Conservation (phyloP, 2,113 vertebrate genomes). For the Corythaixoides concolor region DNA sequence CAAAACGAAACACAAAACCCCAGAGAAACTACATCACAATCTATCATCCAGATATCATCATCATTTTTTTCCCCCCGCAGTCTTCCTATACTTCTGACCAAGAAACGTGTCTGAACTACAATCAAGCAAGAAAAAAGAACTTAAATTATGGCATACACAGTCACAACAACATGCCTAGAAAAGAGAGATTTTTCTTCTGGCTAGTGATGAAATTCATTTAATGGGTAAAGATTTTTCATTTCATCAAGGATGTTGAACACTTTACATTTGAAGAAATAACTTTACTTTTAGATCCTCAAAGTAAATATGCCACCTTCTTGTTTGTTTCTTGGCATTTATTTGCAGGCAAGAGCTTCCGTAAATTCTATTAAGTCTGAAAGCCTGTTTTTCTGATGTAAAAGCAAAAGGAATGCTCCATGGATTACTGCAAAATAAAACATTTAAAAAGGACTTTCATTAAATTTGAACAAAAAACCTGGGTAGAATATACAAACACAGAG, state of each 20-base stretch:
- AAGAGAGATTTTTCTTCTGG: background rate
- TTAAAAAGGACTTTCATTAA: background rate
- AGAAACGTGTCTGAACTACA: background rate
- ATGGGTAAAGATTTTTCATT: background rate
- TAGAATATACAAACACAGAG: background rate
- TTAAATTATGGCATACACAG: background rate
- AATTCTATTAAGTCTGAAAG: background rate
- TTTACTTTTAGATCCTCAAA: background rate
- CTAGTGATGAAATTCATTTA: background rate
- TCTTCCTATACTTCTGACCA: background rate
- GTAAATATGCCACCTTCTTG: background rate
- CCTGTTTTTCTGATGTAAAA: background rate
- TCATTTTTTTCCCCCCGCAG: accelerated
- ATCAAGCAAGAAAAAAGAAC: background rate
- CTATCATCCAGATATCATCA: background rate
- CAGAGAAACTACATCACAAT: background rate
- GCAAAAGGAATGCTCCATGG: background rate
- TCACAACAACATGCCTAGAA: background rate
- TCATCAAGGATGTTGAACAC: background rate
- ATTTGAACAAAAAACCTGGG: background rate
- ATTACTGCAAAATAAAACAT: background rate
- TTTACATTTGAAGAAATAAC: background rate
- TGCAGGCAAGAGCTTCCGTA: background rate
- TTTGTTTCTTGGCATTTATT: background rate
- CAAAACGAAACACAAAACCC: background rate